Evolutionary conservation across 2,888 invertebrate species (phyloP).

Genomic region (Pelosia muscerda): DNA sequence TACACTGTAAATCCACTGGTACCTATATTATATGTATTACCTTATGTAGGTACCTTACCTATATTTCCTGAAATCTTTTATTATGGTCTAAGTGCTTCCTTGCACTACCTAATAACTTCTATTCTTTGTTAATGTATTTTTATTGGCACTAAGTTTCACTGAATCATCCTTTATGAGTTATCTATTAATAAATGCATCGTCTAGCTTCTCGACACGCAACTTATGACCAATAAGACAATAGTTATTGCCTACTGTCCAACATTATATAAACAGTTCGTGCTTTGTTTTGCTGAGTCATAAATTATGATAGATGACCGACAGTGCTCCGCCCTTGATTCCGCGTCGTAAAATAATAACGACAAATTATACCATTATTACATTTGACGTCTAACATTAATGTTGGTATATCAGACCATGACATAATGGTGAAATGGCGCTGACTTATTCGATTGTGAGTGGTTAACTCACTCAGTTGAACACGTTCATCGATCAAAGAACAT

Average conservation of each 20-base stretch:
- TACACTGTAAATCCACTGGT: neutral
- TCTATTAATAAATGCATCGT: slow-evolving; percentile 61
- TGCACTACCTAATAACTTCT: neutral
- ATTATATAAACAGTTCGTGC: slow-evolving; percentile 49
- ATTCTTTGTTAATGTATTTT: neutral
- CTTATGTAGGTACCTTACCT: too few relatives aligned
- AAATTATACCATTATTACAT: slow-evolving; percentile 68
- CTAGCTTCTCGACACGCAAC: slow-evolving; percentile 52
- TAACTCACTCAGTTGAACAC: slow-evolving; percentile 24
- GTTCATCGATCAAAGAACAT: slow-evolving; percentile 43
- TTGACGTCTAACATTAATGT: slow-evolving; percentile 52
- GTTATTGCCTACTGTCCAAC: slow-evolving; percentile 54
- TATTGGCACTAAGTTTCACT: slow-evolving; percentile 36
- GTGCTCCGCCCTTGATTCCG: slow-evolving; percentile 63
- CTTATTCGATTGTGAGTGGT: slow-evolving; percentile 40
- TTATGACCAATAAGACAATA: slow-evolving; percentile 58
- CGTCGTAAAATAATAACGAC: slow-evolving; percentile 70
- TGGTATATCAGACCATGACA: slow-evolving; percentile 47
- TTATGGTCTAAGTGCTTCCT: neutral
- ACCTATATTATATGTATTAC: too few relatives aligned
- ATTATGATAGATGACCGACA: slow-evolving; percentile 65
- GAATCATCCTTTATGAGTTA: slow-evolving; percentile 56
- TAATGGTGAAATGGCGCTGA: slow-evolving; percentile 46
- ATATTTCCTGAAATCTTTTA: neutral
- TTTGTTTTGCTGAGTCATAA: slow-evolving; percentile 67